Base-by-base conservation (phyloP, 1,140 invertebrate genomes). In the Anastatus disparis region DNA sequence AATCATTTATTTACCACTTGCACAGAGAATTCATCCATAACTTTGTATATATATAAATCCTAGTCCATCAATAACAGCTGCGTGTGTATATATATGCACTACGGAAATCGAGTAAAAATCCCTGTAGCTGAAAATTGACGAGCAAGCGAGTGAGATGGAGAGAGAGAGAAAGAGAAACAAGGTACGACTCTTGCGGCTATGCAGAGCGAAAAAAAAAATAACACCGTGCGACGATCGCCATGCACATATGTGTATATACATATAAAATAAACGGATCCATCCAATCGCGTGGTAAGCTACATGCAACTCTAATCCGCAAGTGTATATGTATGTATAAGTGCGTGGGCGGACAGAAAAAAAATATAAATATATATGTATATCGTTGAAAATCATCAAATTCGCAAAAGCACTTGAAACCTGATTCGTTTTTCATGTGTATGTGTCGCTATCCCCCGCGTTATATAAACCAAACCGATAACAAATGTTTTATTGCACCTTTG, bases 381-480 rank as follows among this genome's bases (percentile, higher is more conserved):
- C 46, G 55, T 20, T 65, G 15, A 15, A 50, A 67, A 67, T 67
- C 65, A 58, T 67, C 65, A 42, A 58, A 56, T 56, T 56, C 50
- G 64, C 52, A 52, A 55, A 40, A 46, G 53, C 65, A 67, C 65
- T 67, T 67, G 65, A 67, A 67, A 67, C 20, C 17, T 48, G 65
- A 67, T 50, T 67, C 65, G 65, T 46, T 42, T 53, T 38, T 24
- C 61, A 13, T 44, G 12, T 29, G 17, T 12, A 42, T 24, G 17
- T 48, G 40, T n/a, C 12, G n/a, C 12, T 35, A 24, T 31, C 31
- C 17, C n/a, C n/a, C n/a, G n/a, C n/a, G n/a, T n/a, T n/a, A n/a
- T n/a, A n/a, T n/a, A n/a, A n/a, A n/a, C 31, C 31, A 35, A n/a
- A n/a, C 29, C 61, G 9, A 9, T 35, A 40, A 35, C 61, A 22